Evolutionary conservation across 92 coral and sea anemone species (phyloP), one percentile per base, ranked within the genome.

Genomic region (Metridium senile): DNA sequence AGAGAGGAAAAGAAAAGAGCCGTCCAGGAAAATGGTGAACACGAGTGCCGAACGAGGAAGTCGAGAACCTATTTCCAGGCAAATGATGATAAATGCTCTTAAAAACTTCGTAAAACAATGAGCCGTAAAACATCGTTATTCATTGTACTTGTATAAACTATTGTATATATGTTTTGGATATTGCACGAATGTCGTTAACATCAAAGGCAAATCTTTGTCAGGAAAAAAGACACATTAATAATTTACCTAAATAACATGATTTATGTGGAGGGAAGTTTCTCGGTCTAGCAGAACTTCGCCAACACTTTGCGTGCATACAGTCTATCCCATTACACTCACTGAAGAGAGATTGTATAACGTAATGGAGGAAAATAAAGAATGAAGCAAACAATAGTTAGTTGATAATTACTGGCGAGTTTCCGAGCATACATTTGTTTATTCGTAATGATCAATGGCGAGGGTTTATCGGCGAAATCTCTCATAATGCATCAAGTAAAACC

Each of bases 381-480:
- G 46, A 73, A 20, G 16, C 20, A 58, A n/a, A 58, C 57, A 73
- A 73, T 32, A 21, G 53, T 8, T 26, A 58, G 53, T 71, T 26
- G 76, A 39, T 71, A 71, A 73, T 73, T 73, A 58, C 56, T 73
- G 70, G n/a, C 68, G 70, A 25, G 31, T 27, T 22, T 65, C 54
- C 30, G 49, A 59, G 59, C 8, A 58, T 56, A 20, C 27, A 19
- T 17, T 33, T 29, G 62, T 26, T 31, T 29, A 35, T 27, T 52
- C 10, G 26, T 70, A 79, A 68, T 79, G 84, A 71, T 56, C 31
- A 67, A 17, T 32, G 70, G 52, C 65, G 34, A 61, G 59, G 16
- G 29, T 39, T 79, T 79, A 68, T 79, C 75, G 54, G 34, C n/a
- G 1, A 32, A 68, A 69, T 58, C 75, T 26, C 66, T 79, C 84